Evolutionary conservation across 2,888 invertebrate genomes (phyloP).

Genomic region (Shargacucullia verbasci): DNA sequence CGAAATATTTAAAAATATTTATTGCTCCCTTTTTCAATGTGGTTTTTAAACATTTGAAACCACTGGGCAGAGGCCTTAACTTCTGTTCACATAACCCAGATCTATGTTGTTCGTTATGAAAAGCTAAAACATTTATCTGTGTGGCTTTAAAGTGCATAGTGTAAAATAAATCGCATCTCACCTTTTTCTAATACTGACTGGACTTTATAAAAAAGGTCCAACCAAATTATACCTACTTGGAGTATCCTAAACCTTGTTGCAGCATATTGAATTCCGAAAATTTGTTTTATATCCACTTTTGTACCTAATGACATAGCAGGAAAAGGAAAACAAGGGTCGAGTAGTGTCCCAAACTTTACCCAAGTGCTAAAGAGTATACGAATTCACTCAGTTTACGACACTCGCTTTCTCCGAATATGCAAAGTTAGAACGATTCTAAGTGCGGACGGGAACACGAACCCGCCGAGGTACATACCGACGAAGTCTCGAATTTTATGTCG

Average conservation of each 20-base stretch:
- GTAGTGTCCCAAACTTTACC: constrained; percentile 24
- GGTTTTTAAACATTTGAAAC: constrained; percentile 4
- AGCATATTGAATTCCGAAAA: not conserved
- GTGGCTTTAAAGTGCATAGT: no score
- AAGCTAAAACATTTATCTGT: no score
- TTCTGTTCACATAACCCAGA: no score
- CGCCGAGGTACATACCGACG: not conserved
- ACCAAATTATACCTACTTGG: no score
- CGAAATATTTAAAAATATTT: constrained; percentile 21
- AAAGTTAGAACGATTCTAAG: constrained; percentile 39
- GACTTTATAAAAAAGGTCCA: no score
- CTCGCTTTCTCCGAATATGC: constrained; percentile 33
- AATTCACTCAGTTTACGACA: constrained; percentile 32
- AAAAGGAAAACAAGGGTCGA: constrained; percentile 26
- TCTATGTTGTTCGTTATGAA: no score
- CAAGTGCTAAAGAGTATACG: constrained; percentile 26
- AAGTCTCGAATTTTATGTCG: constrained; percentile 20
- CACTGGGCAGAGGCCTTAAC: no score
- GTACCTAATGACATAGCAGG: constrained; percentile 9
- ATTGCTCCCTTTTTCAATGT: constrained; percentile 25
- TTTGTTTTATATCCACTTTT: constrained; percentile 14
- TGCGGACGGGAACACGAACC: constrained; percentile 8
- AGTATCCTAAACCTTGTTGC: no score
- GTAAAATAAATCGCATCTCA: not conserved
- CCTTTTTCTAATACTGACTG: not conserved